These are phyloP conservation scores for Fopius arisanus DNA, from an alignment of 1,140 invertebrate species.

Conservation along the genomic window DNA sequence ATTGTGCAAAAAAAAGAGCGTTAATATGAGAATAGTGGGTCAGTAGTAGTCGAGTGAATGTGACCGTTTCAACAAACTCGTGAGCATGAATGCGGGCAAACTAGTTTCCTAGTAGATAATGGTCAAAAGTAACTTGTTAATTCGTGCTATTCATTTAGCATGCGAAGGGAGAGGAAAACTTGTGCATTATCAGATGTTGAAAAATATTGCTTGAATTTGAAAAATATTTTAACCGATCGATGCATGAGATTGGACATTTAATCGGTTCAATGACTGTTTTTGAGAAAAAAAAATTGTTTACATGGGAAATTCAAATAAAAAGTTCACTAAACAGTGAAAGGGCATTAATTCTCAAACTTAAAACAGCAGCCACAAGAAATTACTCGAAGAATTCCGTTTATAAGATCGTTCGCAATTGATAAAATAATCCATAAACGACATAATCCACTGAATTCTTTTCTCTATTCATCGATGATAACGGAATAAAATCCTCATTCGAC, in stretches of 20 bases:
- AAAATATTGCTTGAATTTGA: not conserved
- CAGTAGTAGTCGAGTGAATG: conserved; percentile 23
- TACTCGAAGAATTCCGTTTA: too few relatives aligned
- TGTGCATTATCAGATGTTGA: not conserved
- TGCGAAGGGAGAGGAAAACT: not conserved
- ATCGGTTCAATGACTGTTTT: not conserved
- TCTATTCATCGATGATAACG: too few relatives aligned
- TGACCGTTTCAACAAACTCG: not conserved
- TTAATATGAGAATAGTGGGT: conserved; percentile 10
- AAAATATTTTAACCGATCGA: not conserved
- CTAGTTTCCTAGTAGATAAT: conserved; percentile 20
- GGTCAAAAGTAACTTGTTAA: conserved; percentile 2
- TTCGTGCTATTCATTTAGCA: not conserved
- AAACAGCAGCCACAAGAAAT: too few relatives aligned
- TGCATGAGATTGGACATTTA: not conserved
- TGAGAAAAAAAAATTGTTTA: too few relatives aligned
- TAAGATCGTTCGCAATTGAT: too few relatives aligned
- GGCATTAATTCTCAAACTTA: too few relatives aligned
- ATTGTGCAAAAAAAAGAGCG: not conserved
- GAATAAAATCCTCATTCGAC: too few relatives aligned
- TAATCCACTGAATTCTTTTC: too few relatives aligned
- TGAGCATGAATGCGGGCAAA: conserved; percentile 18
- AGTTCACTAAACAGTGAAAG: too few relatives aligned
- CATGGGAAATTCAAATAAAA: too few relatives aligned
- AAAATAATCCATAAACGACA: too few relatives aligned